Percentiles rank a stretch among this genome's conserved stretches.
These are phyloP conservation scores for Oryzaephilus surinamensis DNA, from an alignment of 1,140 invertebrate genomes.

Conservation along the genomic window DNA sequence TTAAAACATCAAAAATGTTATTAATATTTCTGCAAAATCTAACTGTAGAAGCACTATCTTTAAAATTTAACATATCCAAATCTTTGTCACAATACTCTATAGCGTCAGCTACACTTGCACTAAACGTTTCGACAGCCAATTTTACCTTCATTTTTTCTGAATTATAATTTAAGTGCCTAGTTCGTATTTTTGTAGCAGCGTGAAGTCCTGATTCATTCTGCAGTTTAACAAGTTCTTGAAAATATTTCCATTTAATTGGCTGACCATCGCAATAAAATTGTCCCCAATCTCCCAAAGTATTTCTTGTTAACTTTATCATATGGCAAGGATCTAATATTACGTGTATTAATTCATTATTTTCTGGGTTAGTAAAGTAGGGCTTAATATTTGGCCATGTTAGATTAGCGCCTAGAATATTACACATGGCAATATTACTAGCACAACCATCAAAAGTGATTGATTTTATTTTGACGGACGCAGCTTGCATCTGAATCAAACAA, in stretches of 20 bases:
- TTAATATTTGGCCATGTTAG: slow-evolving; percentile 16
- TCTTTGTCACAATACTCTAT: slow-evolving; percentile 13
- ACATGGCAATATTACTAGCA: slow-evolving; percentile 7
- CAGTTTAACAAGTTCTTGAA: slow-evolving; percentile 12
- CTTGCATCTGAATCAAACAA: slow-evolving; percentile 13
- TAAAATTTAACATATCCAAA: slow-evolving; percentile 15
- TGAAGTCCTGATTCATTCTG: slow-evolving; percentile 17
- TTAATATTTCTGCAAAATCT: slow-evolving; percentile 21
- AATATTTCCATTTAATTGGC: slow-evolving; percentile 17
- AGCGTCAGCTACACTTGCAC: slow-evolving; percentile 16
- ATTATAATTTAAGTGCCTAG: slow-evolving; percentile 16
- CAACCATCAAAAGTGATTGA: slow-evolving; percentile 12
- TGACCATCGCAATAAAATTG: slow-evolving; percentile 15
- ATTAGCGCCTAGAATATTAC: slow-evolving; percentile 23
- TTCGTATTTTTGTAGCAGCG: slow-evolving; percentile 17
- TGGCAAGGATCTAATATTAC: slow-evolving; percentile 33
- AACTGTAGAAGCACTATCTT: slow-evolving; percentile 13
- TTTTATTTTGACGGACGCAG: slow-evolving; percentile 16
- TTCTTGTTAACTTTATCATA: slow-evolving; percentile 34
- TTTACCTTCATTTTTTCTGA: slow-evolving; percentile 24
- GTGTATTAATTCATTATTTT: slow-evolving; percentile 18
- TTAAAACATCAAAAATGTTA: slow-evolving; percentile 24
- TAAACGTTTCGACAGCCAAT: slow-evolving; percentile 17
- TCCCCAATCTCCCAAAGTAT: slow-evolving; percentile 24
- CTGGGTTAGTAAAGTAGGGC: slow-evolving; percentile 30